Evolutionary conservation across 2,888 invertebrate species (phyloP).

Genomic region (Steromphala cineraria): DNA sequence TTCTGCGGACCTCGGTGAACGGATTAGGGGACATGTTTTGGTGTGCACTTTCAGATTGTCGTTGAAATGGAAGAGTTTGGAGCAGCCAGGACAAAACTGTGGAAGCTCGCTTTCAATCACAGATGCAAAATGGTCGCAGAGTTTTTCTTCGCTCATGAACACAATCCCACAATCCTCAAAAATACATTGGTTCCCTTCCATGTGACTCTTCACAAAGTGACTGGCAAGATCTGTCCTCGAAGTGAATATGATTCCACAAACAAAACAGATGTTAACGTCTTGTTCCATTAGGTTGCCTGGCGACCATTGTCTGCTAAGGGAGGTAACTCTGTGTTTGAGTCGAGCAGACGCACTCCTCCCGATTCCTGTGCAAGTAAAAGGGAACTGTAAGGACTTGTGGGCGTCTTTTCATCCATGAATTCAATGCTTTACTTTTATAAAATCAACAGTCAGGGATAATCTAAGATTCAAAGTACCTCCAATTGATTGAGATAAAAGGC

Average conservation of each 20-base stretch:
- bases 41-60: background rate
- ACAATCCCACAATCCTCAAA: slow-evolving; percentile 1
- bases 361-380: background rate
- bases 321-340: background rate
- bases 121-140: background rate
- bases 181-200: background rate
- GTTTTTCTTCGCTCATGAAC: background rate
- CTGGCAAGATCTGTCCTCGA: background rate
- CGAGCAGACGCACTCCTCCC: background rate
- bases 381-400: background rate
- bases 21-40: background rate
- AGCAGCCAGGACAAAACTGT: background rate
- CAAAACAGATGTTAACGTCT: background rate
- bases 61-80: background rate
- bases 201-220: background rate
- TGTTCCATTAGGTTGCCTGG: too few species aligned
- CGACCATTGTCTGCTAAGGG: background rate
- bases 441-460: too few species aligned
- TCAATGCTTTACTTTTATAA: too few species aligned
- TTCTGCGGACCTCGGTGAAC: background rate
- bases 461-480: too few species aligned
- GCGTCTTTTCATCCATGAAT: background rate
- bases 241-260: background rate
- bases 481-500: too few species aligned
- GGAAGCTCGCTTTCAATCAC: background rate